Percentiles rank a stretch among this genome's conserved stretches.
Evolutionary conservation across 2,888 invertebrate species (phyloP).

Genomic region (Aethes cnicana): DNA sequence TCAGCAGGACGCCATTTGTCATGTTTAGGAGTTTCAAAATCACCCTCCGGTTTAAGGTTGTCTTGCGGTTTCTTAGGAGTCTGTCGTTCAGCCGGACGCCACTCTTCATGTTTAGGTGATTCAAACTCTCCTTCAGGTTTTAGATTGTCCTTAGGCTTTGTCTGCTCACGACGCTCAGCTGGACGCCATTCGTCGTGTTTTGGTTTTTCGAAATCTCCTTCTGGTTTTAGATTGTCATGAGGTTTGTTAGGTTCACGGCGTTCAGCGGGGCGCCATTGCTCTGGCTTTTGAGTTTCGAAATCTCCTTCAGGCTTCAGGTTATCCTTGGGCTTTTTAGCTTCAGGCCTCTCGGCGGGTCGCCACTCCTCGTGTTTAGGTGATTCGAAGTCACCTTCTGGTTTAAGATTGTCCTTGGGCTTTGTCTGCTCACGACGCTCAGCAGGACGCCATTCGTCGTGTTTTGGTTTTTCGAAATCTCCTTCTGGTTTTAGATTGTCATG

Average conservation of each 20-base stretch:
- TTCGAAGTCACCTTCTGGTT: too few species aligned
- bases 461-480: slow-evolving; percentile 59
- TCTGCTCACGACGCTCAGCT: slow-evolving; percentile 74
- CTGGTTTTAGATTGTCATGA: slow-evolving; percentile 75
- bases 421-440: slow-evolving; percentile 55
- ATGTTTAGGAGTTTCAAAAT: slow-evolving; percentile 67
- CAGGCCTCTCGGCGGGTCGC: slow-evolving; percentile 60
- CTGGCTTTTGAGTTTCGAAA: slow-evolving; percentile 58
- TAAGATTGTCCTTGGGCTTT: slow-evolving; percentile 65
- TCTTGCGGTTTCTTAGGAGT: slow-evolving; percentile 65
- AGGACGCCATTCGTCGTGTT: slow-evolving; percentile 50
- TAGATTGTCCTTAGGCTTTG: slow-evolving; percentile 82
- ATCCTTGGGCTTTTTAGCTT: slow-evolving; percentile 51
- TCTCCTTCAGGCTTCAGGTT: slow-evolving; percentile 68
- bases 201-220: slow-evolving; percentile 81
- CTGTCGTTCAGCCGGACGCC: slow-evolving; percentile 62
- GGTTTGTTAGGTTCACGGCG: slow-evolving; percentile 52
- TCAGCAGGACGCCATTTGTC: slow-evolving; percentile 66
- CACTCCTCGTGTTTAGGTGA: slow-evolving; percentile 52
- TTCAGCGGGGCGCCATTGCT: slow-evolving; percentile 49
- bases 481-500: slow-evolving; percentile 57
- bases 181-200: slow-evolving; percentile 54
- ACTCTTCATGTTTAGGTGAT: slow-evolving; percentile 64
- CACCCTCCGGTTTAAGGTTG: slow-evolving; percentile 79
- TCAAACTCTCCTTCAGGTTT: slow-evolving; percentile 83